Conservation (phyloP, 1,140 invertebrate genomes). For the Ceratosolen solmsi region DNA sequence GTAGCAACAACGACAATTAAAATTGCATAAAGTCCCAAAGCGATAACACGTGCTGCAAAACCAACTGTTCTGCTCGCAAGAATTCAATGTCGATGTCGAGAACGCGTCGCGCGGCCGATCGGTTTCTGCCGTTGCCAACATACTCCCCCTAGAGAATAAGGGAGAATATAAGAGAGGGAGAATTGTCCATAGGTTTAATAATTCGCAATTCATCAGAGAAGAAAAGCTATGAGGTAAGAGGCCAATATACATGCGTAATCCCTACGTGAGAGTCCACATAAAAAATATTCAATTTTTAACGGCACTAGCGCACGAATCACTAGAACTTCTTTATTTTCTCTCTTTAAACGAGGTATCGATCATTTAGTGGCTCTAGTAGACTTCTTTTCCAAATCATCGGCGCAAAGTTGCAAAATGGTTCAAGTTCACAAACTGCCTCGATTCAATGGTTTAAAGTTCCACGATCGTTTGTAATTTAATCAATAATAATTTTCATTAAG, state of each 20-base stretch:
- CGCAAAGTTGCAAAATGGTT: too few species aligned
- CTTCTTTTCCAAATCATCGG: too few species aligned
- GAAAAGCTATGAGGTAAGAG: neutral
- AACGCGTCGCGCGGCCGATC: slow-evolving; percentile 2
- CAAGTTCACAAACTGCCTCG: too few species aligned
- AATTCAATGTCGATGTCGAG: neutral
- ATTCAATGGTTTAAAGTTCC: too few species aligned
- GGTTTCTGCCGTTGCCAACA: neutral
- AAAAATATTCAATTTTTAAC: neutral
- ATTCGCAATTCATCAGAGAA: slow-evolving; percentile 41
- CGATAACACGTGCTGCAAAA: neutral
- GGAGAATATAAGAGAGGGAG: neutral
- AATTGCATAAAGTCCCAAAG: slow-evolving; percentile 31
- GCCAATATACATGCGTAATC: neutral
- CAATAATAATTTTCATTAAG: too few species aligned
- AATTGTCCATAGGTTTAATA: slow-evolving; percentile 13
- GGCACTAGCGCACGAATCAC: too few species aligned
- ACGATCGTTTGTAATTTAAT: too few species aligned
- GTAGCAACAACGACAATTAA: slow-evolving; percentile 43
- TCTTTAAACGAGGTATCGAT: too few species aligned
- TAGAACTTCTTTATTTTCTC: too few species aligned
- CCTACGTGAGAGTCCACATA: neutral
- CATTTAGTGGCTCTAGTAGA: too few species aligned
- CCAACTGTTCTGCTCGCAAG: neutral
- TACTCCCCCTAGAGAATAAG: neutral